A percentile compares a stretch with the other conserved stretches of the same genome.
Conservation (phyloP, 2,113 vertebrate species). For the Cichladusa arquata region DNA sequence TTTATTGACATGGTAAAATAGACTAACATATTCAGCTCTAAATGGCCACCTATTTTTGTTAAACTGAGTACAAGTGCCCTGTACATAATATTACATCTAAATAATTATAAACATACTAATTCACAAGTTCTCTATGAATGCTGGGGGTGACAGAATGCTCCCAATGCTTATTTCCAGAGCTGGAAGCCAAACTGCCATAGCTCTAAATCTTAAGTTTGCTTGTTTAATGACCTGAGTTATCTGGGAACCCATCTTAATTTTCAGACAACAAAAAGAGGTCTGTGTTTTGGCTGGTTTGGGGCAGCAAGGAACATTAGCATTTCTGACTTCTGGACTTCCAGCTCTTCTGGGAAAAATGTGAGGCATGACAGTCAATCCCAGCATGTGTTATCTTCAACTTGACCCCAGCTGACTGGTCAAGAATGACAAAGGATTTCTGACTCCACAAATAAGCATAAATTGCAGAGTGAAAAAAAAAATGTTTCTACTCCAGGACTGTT, state of each 20-base stretch:
- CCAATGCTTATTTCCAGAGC: neutral
- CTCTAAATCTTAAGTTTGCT: neutral
- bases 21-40: neutral
- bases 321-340: neutral
- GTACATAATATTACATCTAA: neutral
- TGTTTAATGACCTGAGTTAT: neutral
- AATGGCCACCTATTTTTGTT: neutral
- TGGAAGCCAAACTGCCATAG: neutral
- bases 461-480: neutral
- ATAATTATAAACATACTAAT: neutral
- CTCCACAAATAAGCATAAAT: neutral
- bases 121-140: neutral
- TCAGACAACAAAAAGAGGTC: neutral
- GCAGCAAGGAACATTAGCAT: neutral
- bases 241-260: neutral
- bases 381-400: neutral
- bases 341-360: neutral
- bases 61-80: neutral
- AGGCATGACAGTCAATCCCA: neutral
- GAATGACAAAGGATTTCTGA: neutral
- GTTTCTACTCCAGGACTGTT: neutral
- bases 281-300: neutral
- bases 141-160: neutral
- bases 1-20: conserved; percentile 50
- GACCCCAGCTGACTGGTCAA: neutral